Evolutionary conservation across 2,113 vertebrate species (phyloP), one percentile per base, ranked within the genome.

Genomic region (Trichomycterus rosablanca): DNA sequence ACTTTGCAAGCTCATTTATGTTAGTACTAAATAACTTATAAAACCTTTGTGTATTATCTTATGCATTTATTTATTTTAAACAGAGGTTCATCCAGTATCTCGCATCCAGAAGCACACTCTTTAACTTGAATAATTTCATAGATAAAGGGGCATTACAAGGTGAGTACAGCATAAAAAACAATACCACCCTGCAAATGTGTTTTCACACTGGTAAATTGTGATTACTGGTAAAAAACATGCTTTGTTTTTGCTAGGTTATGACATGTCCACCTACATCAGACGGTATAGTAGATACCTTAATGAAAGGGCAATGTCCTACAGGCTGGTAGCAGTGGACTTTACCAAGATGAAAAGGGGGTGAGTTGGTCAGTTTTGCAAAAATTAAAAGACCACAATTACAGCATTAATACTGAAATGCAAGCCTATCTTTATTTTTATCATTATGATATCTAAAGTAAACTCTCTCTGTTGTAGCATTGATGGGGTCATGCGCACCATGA

Each of bases 331-430:
- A 50, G 91, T 89, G 74, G 95, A 97, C 80, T 92, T 97, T 87
- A 95, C 93, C 81, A 97, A 97, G 89, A 91, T 90, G 91, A 97
- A 94, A 79, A 89, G 91, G 74, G 94, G 94, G 94, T 97, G 54
- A 67, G 70, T 56, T 39, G 15, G 15, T n/a, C 37, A 40, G 4
- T 5, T n/a, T 40, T n/a, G 37, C 3, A 7, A 3, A 30, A 4
- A 30, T 30, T n/a, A n/a, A n/a, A n/a, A n/a, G n/a, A n/a, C n/a
- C n/a, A n/a, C n/a, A n/a, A n/a, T n/a, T n/a, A n/a, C n/a, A n/a
- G n/a, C n/a, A n/a, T n/a, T n/a, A n/a, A n/a, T n/a, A n/a, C n/a
- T n/a, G n/a, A n/a, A n/a, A n/a, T n/a, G n/a, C n/a, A n/a, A n/a
- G n/a, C n/a, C n/a, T n/a, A n/a, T n/a, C n/a, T n/a, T n/a, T n/a